A percentile compares a stretch with the other conserved stretches of the same genome.
These are phyloP conservation scores for Plutella xylostella DNA, from an alignment of 2,888 invertebrate species.

Conservation along the genomic window DNA sequence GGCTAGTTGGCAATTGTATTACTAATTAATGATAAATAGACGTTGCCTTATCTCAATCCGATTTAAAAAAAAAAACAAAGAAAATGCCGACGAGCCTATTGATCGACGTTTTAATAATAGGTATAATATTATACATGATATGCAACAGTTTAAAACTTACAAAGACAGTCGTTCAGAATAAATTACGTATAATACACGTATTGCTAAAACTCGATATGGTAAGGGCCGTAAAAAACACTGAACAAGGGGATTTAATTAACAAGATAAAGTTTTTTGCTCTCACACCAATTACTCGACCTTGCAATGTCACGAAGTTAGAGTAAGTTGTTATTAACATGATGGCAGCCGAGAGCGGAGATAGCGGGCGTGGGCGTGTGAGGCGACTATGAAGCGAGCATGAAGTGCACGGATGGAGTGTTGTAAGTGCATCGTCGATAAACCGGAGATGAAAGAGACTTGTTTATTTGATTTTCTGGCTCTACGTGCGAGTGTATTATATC, in stretches of 20 bases:
- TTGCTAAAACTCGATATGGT: background rate
- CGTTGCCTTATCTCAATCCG: background rate
- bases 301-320: slow-evolving; percentile 2
- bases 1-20: slow-evolving; percentile 32
- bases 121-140: no score
- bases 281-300: background rate
- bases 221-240: background rate
- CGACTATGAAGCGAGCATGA: background rate
- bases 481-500: slow-evolving; percentile 24
- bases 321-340: slow-evolving; percentile 2
- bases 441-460: slow-evolving; percentile 60
- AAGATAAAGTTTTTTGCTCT: background rate
- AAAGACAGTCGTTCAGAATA: no score
- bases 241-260: slow-evolving; percentile 1
- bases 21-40: slow-evolving; percentile 39
- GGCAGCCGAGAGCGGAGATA: no score
- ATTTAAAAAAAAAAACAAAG: no score
- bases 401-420: slow-evolving; percentile 31
- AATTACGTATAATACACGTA: background rate
- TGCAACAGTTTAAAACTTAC: no score
- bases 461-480: slow-evolving; percentile 60
- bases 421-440: slow-evolving; percentile 58
- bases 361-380: no score
- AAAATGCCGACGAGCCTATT: no score
- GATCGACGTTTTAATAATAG: no score